Conservation (phyloP, 2,888 invertebrate species). For the Troglohyphantes excavatus region DNA sequence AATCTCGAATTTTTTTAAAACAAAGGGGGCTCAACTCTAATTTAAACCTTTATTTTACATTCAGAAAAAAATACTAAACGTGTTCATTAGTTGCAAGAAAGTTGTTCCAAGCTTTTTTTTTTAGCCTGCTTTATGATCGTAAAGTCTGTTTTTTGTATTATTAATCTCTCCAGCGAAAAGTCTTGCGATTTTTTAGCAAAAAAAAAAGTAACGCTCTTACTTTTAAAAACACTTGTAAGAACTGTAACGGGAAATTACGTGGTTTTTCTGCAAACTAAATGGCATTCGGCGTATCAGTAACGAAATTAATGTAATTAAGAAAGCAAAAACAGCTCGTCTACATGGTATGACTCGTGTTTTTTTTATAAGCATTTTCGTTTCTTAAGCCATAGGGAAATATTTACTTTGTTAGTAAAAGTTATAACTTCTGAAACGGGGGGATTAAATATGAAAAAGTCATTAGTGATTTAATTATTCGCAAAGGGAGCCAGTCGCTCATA, state of each 20-base stretch:
- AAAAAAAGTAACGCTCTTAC: not conserved
- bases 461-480: constrained; percentile 39
- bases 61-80: not conserved
- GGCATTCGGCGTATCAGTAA: constrained; percentile 27
- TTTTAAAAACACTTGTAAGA: constrained; percentile 47
- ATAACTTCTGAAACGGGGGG: constrained; percentile 6
- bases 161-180: constrained; percentile 30
- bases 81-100: constrained; percentile 60
- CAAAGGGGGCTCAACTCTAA: constrained; percentile 55
- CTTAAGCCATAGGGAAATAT: not conserved
- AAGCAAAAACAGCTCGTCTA: constrained; percentile 17
- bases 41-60: constrained; percentile 46
- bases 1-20: constrained; percentile 23
- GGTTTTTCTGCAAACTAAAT: constrained; percentile 21
- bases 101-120: constrained; percentile 34
- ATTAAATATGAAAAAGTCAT: constrained; percentile 51
- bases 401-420: not conserved
- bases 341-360: not conserved
- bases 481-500: not conserved
- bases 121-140: not conserved
- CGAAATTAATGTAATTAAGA: constrained; percentile 49
- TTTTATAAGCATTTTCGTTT: not conserved
- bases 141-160: constrained; percentile 8
- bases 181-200: not conserved
- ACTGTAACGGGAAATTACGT: constrained; percentile 18